Evolutionary conservation across 2,797 vertebrate species (phyloP), one percentile per base, ranked within the genome.

Genomic region (Graptemys geographica): DNA sequence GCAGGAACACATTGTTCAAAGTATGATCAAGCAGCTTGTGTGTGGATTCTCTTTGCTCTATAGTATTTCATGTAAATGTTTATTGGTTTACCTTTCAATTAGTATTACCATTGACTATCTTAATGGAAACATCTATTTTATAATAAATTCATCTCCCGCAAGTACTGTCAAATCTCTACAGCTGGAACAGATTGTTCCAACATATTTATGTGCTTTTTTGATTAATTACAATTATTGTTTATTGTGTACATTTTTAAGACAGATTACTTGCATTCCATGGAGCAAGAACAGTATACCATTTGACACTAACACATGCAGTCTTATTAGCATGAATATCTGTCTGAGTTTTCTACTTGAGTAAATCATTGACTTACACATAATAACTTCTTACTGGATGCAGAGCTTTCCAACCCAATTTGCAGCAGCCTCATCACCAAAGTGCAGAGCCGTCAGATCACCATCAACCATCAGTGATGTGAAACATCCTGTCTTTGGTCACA

Each of bases 31-130:
- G 85, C 95, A 84, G 87, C 41, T 62, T 33, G 56, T 91, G 74
- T 94, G 86, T 96, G 96, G 96, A 96, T 95, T 96, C 92, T 92
- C 80, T 94, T 89, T 94, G 92, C 88, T 97, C 95, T 95, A 94
- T 95, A 96, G 79, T 85, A 92, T 89, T 94, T 96, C 93, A 88
- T 91, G 92, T 92, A 84, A 81, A 85, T 56, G 10, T 93, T 96
- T 90, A 18, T 87, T 88, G 93, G 91, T 91, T 96, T 96, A 90
- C 95, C 92, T 98, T 95, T 96, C 89, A 87, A 89, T 96, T 94
- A 96, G 87, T 94, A 96, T 90, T 88, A 72, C 86, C 86, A 25
- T 88, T 89, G 91, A 78, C 82, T 87, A 18, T 90, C 89, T 93
- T 95, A 94, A 96, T 90, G 93, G 87, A 94, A 94, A 69, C 28